Conservation (phyloP, 2,888 invertebrate species). For the Salticus scenicus region DNA sequence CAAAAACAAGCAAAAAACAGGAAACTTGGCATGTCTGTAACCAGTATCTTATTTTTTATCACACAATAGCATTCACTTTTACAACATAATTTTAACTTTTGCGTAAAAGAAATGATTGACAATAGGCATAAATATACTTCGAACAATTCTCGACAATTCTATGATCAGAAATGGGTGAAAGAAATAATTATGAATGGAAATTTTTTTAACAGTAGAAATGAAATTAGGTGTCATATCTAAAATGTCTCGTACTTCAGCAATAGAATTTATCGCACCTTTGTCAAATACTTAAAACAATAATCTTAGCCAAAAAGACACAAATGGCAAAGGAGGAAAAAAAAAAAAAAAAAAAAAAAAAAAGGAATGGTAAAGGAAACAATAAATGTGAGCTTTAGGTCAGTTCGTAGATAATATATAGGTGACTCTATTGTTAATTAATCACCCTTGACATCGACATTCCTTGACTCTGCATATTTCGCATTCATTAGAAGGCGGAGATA, state of each 20-base stretch:
- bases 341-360: not conserved
- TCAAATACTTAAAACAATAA: not conserved
- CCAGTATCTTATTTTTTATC: too few relatives aligned
- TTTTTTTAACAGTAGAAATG: too few relatives aligned
- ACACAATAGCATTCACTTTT: too few relatives aligned
- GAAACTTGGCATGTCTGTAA: too few relatives aligned
- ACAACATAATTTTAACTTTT: too few relatives aligned
- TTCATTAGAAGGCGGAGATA: not conserved
- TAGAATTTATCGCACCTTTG: not conserved
- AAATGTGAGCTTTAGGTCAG: conserved; percentile 2
- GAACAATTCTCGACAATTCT: too few relatives aligned
- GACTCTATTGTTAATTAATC: conserved; percentile 5
- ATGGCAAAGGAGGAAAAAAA: not conserved
- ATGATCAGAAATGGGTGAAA: too few relatives aligned
- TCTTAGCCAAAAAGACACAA: too few relatives aligned
- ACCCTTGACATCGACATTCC: conserved; percentile 7
- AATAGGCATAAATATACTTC: too few relatives aligned
- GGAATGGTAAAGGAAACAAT: not conserved
- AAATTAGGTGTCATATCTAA: not conserved
- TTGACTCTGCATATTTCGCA: conserved; percentile 2
- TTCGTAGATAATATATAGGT: not conserved
- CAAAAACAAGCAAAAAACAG: too few relatives aligned
- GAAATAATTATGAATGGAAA: too few relatives aligned
- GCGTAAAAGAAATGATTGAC: too few relatives aligned
- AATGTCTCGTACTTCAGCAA: not conserved